Evolutionary conservation across 1,140 invertebrate genomes (phyloP), one percentile per base, ranked within the genome.

Genomic region (Uloborus diversus): DNA sequence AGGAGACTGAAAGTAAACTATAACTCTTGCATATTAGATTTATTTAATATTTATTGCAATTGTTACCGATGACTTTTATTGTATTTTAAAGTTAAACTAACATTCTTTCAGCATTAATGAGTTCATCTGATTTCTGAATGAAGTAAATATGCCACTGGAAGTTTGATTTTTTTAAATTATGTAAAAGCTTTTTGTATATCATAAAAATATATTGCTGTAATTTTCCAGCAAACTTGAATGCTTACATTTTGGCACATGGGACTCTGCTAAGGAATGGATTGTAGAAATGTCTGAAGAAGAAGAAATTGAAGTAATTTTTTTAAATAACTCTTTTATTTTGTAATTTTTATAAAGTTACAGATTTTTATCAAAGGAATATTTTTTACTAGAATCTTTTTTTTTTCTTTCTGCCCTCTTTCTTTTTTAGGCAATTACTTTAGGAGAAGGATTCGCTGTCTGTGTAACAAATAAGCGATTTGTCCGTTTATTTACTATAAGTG

Each of bases 221-320:
- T 47, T 66, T 32, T 62, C 11, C 23, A 93, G 92, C 82, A 93
- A 93, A 86, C 82, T 95, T 61, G 90, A 91, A 25, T 93, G 93
- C 83, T 90, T 94, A 83, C 90, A 93, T 23, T 89, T 96, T 82
- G 88, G 90, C 69, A 91, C 92, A 3, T 92, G 93, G 89, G 90
- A 91, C 78, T 92, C 91, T 64, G 92, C 91, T 84, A 96, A 96
- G 85, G 96, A 98, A 88, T 99, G 96, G 97, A 90, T 88, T 14
- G 85, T 91, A 7, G 89, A 91, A 33, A 86, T 97, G 85, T 91
- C 93, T 0, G 90, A 92, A 71, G 91, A 89, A 14, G 95, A 97
- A 87, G 92, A 93, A 83, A 91, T 88, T 47, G 82, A 85, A 82
- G 85, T 86, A 42, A 66, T 56, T 4, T 56, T 14, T n/a, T n/a